Evolutionary conservation across 2,888 invertebrate genomes (phyloP).

Genomic region (Petrolisthes manimaculis): DNA sequence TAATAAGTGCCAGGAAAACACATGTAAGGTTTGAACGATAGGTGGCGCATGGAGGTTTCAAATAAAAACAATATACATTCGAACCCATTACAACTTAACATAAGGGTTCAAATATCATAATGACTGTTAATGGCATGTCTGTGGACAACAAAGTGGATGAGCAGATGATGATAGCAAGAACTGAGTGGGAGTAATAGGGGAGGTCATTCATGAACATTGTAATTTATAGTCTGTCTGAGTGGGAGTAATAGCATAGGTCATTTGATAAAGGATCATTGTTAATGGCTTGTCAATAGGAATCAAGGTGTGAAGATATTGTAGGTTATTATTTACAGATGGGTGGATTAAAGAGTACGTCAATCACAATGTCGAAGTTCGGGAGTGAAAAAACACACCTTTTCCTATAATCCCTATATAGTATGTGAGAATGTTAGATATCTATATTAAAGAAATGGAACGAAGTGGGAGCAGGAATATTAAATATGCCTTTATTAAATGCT

Average conservation of each 20-base stretch:
- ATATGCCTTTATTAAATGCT: too few species aligned
- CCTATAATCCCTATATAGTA: too few species aligned
- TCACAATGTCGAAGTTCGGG: too few species aligned
- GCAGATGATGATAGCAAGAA: constrained; percentile 47
- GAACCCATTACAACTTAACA: background rate
- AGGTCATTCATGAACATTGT: constrained; percentile 34
- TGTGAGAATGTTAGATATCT: too few species aligned
- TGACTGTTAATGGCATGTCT: background rate
- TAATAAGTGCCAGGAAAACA: constrained; percentile 47
- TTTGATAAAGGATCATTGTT: too few species aligned
- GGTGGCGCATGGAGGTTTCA: constrained; percentile 40
- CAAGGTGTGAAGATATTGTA: too few species aligned
- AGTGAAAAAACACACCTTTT: too few species aligned
- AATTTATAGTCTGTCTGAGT: background rate
- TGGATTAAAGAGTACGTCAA: too few species aligned
- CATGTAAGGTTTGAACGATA: constrained; percentile 30
- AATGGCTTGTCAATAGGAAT: too few species aligned
- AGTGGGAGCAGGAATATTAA: too few species aligned
- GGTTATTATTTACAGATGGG: too few species aligned
- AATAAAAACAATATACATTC: background rate
- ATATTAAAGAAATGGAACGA: too few species aligned
- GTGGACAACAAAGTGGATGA: constrained; percentile 3
- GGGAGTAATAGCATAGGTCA: background rate
- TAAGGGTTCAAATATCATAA: background rate
- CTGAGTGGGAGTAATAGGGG: constrained; percentile 45